A percentile compares a stretch with the other conserved stretches of the same genome.
Evolutionary conservation across 2,113 vertebrate genomes (phyloP).

Genomic region (Carassius gibelio): DNA sequence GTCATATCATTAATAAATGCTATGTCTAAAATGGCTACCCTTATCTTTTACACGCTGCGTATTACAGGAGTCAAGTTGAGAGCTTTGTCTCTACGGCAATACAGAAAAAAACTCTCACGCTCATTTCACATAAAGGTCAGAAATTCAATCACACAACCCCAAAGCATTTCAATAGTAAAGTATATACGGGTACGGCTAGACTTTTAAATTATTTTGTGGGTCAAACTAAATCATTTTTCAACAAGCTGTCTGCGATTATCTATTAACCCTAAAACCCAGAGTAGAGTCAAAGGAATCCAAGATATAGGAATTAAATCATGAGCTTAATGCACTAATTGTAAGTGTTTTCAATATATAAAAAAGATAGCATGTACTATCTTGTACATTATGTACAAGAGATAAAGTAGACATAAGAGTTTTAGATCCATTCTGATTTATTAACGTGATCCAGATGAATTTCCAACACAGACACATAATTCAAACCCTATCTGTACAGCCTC

Average conservation of each 20-base stretch:
- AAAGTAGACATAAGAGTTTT: not conserved
- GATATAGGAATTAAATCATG: conserved; percentile 13
- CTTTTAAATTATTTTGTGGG: conserved; percentile 73
- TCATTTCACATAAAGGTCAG: conserved; percentile 82
- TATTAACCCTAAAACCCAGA: conserved; percentile 46
- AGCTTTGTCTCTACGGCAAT: conserved; percentile 76
- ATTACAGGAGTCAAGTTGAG: conserved; percentile 74
- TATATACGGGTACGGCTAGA: conserved; percentile 76
- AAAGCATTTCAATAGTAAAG: conserved; percentile 76
- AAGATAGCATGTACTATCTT: not conserved
- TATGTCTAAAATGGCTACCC: conserved; percentile 55
- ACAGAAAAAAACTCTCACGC: conserved; percentile 71
- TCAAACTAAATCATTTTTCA: conserved; percentile 57
- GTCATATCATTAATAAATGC: conserved; percentile 1
- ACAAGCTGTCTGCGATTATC: conserved; percentile 48
- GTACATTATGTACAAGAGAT: not conserved
- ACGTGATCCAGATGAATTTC: conserved; percentile 15
- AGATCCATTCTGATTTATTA: conserved; percentile 13
- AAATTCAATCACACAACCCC: conserved; percentile 78
- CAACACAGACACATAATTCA: conserved; percentile 18
- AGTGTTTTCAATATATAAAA: not conserved
- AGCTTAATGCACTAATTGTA: conserved; percentile 5
- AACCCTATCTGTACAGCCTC: conserved; percentile 16
- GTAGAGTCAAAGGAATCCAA: conserved; percentile 33
- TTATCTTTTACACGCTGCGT: conserved; percentile 69